Conservation (phyloP, 1,140 invertebrate species). For the Caenorhabditis tropicalis region DNA sequence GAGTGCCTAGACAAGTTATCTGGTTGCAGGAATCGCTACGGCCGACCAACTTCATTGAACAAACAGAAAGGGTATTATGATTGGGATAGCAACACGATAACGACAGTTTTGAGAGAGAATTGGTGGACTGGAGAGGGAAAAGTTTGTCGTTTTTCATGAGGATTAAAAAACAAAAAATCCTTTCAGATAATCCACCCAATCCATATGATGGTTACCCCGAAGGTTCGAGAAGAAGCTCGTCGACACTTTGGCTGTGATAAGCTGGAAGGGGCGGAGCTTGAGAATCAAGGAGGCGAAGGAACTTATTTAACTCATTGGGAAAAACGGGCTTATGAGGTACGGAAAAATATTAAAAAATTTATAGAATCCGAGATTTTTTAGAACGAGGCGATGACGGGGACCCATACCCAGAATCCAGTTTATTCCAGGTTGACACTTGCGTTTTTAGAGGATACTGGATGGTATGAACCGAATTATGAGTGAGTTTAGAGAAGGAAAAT, state of each 20-base stretch:
- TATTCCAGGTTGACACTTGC: constrained; percentile 95
- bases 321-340: constrained; percentile 92
- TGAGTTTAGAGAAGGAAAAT: constrained; percentile 43
- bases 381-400: constrained; percentile 99
- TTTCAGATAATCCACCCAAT: constrained; percentile 45
- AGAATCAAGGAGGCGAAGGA: constrained; percentile 96
- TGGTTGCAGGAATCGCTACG: constrained; percentile 72
- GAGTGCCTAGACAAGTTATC: neutral
- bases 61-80: constrained; percentile 78
- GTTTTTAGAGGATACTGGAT: constrained; percentile 95
- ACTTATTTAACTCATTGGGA: constrained; percentile 98
- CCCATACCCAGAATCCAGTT: constrained; percentile 96
- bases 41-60: constrained; percentile 65
- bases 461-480: constrained; percentile 73
- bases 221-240: constrained; percentile 76
- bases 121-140: constrained; percentile 80
- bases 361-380: too few relatives aligned
- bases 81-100: constrained; percentile 89
- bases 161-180: neutral
- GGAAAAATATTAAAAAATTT: neutral
- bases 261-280: constrained; percentile 93
- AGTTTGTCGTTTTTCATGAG: neutral
- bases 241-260: constrained; percentile 87
- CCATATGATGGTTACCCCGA: constrained; percentile 52
- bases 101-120: constrained; percentile 79